Conservation (phyloP, 2,888 invertebrate genomes). For the Candidula unifasciata region DNA sequence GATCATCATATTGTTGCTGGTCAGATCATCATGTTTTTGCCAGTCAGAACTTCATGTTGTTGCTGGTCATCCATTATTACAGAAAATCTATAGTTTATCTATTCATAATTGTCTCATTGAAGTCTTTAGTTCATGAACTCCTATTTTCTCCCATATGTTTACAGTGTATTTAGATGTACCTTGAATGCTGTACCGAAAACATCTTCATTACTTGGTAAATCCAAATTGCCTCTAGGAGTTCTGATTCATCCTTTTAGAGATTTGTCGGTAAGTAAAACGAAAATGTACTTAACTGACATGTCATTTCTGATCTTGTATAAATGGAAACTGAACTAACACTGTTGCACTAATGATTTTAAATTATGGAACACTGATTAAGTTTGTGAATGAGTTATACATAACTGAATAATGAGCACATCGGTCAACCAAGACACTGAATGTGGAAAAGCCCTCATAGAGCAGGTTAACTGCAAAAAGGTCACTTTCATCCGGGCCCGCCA, state of each 20-base stretch:
- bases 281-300: not conserved
- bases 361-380: too few relatives aligned
- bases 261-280: conserved; percentile 86
- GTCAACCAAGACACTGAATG: too few relatives aligned
- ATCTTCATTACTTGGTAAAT: conserved; percentile 93
- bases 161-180: conserved; percentile 94
- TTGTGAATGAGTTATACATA: too few relatives aligned
- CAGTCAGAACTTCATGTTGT: too few relatives aligned
- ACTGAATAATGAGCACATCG: too few relatives aligned
- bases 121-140: not conserved
- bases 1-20: too few relatives aligned
- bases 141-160: conserved; percentile 55
- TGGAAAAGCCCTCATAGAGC: too few relatives aligned
- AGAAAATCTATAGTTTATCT: not conserved
- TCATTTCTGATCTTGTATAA: not conserved
- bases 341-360: too few relatives aligned
- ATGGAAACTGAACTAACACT: too few relatives aligned
- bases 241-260: conserved; percentile 99
- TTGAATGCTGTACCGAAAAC: conserved; percentile 95
- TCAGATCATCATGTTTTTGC: too few relatives aligned
- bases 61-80: not conserved
- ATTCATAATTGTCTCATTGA: not conserved
- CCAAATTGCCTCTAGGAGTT: conserved; percentile 95
- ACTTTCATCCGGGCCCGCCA: too few relatives aligned
- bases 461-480: too few relatives aligned